A percentile compares a stretch with the other conserved stretches of the same genome.
Conservation (phyloP, 2,797 vertebrate genomes). For the Myotis daubentonii region DNA sequence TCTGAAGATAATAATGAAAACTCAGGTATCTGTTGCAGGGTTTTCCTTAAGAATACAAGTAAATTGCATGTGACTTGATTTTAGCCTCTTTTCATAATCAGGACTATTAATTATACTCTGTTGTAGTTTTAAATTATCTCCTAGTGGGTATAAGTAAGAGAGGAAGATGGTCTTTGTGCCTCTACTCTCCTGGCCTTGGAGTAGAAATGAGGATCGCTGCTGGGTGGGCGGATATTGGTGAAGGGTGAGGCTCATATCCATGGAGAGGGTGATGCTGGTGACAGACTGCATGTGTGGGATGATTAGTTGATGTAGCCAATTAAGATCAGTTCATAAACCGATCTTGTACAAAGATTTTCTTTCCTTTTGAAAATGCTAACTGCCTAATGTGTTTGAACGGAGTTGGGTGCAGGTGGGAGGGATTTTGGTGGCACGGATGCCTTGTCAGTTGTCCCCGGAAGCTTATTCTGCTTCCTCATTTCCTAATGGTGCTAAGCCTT, state of each 20-base stretch:
- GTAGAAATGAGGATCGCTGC: background rate
- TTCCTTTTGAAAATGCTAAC: slow-evolving; percentile 37
- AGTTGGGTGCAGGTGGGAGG: background rate
- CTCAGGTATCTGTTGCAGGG: background rate
- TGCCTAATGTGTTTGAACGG: background rate
- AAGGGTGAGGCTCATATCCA: background rate
- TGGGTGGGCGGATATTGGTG: background rate
- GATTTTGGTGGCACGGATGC: background rate
- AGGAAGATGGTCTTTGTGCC: background rate
- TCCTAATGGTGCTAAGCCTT: background rate
- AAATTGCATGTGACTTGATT: slow-evolving; percentile 1
- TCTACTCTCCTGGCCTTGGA: background rate
- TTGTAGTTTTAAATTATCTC: background rate
- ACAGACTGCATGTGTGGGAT: background rate
- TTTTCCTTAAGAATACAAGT: slow-evolving; percentile 6
- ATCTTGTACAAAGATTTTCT: background rate
- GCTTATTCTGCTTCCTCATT: background rate
- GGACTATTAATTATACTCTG: background rate
- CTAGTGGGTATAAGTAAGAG: background rate
- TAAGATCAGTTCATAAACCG: background rate
- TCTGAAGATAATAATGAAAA: slow-evolving; percentile 40
- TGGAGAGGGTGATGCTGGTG: background rate
- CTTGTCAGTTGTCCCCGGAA: background rate
- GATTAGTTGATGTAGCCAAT: background rate
- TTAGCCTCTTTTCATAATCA: slow-evolving; percentile 19